Evolutionary conservation across 2,113 vertebrate species (phyloP).

Genomic region (Ictalurus furcatus): DNA sequence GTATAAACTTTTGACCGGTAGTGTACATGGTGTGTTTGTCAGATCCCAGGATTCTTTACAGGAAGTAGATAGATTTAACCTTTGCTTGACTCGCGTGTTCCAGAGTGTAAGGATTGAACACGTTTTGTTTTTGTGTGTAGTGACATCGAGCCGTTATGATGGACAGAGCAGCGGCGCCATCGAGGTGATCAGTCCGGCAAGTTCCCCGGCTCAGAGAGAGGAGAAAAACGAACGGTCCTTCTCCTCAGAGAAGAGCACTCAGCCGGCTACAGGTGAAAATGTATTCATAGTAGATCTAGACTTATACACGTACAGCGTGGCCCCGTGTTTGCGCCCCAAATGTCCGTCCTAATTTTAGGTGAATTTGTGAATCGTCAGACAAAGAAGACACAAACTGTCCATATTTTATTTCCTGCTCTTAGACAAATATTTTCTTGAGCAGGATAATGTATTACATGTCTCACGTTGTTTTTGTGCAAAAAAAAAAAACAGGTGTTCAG

Average conservation of each 20-base stretch:
- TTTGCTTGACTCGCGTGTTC: background rate
- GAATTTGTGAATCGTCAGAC: background rate
- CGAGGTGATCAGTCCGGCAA: conserved; percentile 95
- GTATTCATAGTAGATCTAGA: background rate
- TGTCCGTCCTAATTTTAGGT: background rate
- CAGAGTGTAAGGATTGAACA: background rate
- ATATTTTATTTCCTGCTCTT: background rate
- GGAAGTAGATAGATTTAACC: background rate
- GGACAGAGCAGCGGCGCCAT: conserved; percentile 82
- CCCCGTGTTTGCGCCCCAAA: background rate
- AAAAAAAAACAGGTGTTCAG: background rate
- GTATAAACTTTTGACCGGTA: too few species aligned
- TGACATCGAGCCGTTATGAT: conserved; percentile 92
- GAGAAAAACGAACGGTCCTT: conserved; percentile 79
- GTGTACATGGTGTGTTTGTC: background rate
- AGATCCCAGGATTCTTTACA: background rate
- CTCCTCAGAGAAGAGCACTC: conserved; percentile 76
- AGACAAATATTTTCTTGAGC: background rate
- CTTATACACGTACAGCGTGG: background rate
- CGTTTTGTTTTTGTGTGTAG: conserved; percentile 61
- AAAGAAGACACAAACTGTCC: background rate
- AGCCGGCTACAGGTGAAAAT: conserved; percentile 79
- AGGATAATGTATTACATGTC: background rate
- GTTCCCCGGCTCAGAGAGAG: conserved; percentile 85
- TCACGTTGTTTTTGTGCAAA: background rate